Conservation (phyloP, 2,797 vertebrate species). For the Morus bassanus region DNA sequence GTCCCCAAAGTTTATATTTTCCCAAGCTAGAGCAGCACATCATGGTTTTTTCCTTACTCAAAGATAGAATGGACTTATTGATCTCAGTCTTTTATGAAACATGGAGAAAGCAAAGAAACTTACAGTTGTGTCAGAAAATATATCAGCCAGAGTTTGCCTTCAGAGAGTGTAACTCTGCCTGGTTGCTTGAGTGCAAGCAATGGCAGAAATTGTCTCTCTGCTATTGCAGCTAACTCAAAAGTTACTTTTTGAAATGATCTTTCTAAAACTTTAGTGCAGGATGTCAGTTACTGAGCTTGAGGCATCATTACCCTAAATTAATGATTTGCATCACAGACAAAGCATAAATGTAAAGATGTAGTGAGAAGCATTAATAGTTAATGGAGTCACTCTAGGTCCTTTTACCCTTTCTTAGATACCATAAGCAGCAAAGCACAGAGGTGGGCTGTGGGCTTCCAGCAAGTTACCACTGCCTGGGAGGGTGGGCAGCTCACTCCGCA, state of each 20-base stretch:
- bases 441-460: neutral
- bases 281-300: neutral
- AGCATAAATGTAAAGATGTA: neutral
- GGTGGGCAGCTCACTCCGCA: neutral
- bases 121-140: neutral
- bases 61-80: neutral
- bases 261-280: neutral
- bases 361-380: neutral
- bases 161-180: neutral
- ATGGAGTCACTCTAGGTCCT: neutral
- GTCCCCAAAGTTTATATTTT: neutral
- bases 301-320: neutral
- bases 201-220: neutral
- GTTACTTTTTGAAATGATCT: neutral
- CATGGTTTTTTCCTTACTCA: neutral
- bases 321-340: neutral
- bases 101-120: neutral
- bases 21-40: neutral
- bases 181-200: neutral
- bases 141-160: neutral
- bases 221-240: neutral
- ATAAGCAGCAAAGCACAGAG: neutral
- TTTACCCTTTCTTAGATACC: neutral
- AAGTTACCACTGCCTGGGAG: neutral
- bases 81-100: neutral